Conservation (phyloP, 1,140 invertebrate species). For the Pseudoatta argentina region DNA sequence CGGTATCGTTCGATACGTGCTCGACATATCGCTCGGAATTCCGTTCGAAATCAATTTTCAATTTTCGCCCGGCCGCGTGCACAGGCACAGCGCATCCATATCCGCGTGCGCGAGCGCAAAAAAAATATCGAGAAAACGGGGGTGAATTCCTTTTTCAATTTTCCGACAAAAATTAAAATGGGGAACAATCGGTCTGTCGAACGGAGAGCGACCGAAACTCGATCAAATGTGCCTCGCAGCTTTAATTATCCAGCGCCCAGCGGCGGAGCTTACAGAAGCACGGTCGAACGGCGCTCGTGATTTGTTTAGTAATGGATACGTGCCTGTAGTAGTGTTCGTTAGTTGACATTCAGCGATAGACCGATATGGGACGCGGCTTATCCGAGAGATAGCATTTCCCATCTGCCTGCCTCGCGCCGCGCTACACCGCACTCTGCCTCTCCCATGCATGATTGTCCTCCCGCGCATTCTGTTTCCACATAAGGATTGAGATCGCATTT, state of each 20-base stretch:
- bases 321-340: constrained; percentile 48
- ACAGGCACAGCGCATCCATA: background rate
- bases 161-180: constrained; percentile 72
- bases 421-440: background rate
- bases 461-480: background rate
- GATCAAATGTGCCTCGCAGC: constrained; percentile 78
- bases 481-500: background rate
- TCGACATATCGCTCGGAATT: constrained; percentile 63
- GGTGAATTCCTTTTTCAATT: constrained; percentile 67
- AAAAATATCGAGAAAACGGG: constrained; percentile 40
- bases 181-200: constrained; percentile 71
- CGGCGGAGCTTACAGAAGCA: constrained; percentile 68
- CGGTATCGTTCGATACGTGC: constrained; percentile 48
- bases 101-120: background rate
- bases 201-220: constrained; percentile 69
- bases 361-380: constrained; percentile 53
- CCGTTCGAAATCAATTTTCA: constrained; percentile 55
- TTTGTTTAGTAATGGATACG: constrained; percentile 64
- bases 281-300: constrained; percentile 60
- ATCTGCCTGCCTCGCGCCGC: background rate
- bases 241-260: constrained; percentile 77
- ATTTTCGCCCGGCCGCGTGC: constrained; percentile 50
- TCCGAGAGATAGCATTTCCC: constrained; percentile 45
- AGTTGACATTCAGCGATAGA: constrained; percentile 60
- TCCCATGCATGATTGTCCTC: background rate